These are phyloP conservation scores for Homalodisca vitripennis DNA, from an alignment of 1,140 invertebrate genomes.

Conservation along the genomic window DNA sequence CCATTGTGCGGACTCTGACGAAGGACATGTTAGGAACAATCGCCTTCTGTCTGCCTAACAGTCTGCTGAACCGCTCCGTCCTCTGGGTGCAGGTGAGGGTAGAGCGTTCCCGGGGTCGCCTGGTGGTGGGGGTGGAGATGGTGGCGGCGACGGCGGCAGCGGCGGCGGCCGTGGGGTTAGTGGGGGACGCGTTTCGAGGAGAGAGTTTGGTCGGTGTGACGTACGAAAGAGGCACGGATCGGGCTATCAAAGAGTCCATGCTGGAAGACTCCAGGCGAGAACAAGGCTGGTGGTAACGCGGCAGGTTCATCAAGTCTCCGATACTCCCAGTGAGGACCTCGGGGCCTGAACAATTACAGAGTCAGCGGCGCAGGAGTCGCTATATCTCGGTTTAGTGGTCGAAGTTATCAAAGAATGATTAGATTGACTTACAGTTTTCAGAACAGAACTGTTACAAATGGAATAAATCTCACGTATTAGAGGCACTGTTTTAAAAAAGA, in stretches of 20 bases:
- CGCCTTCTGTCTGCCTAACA: conserved; percentile 53
- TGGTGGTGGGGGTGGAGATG: conserved; percentile 39
- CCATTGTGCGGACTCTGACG: not conserved
- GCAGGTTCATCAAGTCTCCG: conserved; percentile 74
- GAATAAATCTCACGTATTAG: too few relatives aligned
- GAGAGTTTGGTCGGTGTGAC: conserved; percentile 54
- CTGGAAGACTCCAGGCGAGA: conserved; percentile 44
- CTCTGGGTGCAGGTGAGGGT: conserved; percentile 50
- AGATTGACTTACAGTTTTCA: too few relatives aligned
- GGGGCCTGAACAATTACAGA: conserved; percentile 10
- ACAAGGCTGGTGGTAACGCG: conserved; percentile 60
- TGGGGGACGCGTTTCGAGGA: conserved; percentile 4
- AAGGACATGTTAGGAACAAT: not conserved
- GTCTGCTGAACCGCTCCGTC: conserved; percentile 61
- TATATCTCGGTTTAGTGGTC: too few relatives aligned
- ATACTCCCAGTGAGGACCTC: conserved; percentile 56
- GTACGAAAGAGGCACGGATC: conserved; percentile 68
- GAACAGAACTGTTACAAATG: too few relatives aligned
- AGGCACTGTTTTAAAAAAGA: too few relatives aligned
- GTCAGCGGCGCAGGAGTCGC: too few relatives aligned
- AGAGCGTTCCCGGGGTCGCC: conserved; percentile 45
- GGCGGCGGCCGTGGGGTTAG: conserved; percentile 4
- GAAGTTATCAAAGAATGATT: too few relatives aligned
- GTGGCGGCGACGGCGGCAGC: conserved; percentile 44
- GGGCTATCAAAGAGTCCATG: conserved; percentile 53